Evolutionary conservation across 2,888 invertebrate genomes (phyloP), one percentile per base, ranked within the genome.

Genomic region (Miltochrista miniata): DNA sequence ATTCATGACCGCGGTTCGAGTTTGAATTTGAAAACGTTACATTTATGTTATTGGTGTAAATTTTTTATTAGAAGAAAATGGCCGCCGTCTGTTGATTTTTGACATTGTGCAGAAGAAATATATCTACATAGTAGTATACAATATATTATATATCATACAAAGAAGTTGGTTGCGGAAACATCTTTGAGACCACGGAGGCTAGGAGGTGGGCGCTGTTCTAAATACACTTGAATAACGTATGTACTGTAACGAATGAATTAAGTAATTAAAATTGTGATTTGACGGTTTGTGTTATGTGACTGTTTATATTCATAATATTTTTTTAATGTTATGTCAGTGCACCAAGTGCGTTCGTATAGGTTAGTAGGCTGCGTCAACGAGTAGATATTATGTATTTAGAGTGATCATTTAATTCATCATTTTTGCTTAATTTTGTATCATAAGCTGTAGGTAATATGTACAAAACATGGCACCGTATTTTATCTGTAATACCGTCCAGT

Each of bases 401-500:
- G 55, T 74, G 67, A 73, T 71, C 72, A 72, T 69, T 77, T 40
- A 74, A 74, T 75, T 66, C 63, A 70, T 73, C 72, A 50, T 63
- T 75, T 76, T 73, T 68, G 72, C 71, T 76, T 76, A 73, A 72
- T 74, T 72, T 65, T 73, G 18, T 74, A 43, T 35, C 70, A 75
- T 75, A 68, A 60, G 39, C 15, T 41, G n/a, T 75, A 72, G 70
- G 73, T 72, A 69, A 70, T 70, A 72, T 69, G 74, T 75, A 72
- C 70, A 74, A 72, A 69, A 70, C 70, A 72, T 69, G 74, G 79
- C 85, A 85, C 82, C 79, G 77, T 76, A 70, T 78, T 79, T 83
- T 83, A 76, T 86, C 76, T 83, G 71, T 78, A 79, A 87, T 81
- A 89, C 90, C 90, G 90, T 90, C 90, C 90, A 90, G 87, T 89